A percentile compares a stretch with the other conserved stretches of the same genome.
phyloP scores from a whole-genome alignment of 2,113 vertebrate genomes.

The Laticauda laticaudata region DNA sequence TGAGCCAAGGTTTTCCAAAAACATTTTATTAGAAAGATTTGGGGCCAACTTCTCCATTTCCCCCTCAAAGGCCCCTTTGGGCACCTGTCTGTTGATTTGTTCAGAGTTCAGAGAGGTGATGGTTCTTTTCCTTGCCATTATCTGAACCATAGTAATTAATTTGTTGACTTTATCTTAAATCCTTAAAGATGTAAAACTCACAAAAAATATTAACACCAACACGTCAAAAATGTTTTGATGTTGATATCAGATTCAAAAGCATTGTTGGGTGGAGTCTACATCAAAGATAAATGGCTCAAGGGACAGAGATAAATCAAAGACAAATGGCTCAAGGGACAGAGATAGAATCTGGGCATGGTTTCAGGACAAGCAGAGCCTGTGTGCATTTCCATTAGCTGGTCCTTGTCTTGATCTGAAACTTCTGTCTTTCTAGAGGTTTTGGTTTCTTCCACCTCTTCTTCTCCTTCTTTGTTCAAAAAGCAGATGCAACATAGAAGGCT shows the following conservation, averaged over 20 bases:
- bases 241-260: neutral
- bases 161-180: neutral
- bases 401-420: neutral
- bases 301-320: neutral
- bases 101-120: neutral
- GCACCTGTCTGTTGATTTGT: neutral
- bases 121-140: neutral
- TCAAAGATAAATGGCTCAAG: neutral
- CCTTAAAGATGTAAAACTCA: neutral
- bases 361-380: neutral
- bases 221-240: neutral
- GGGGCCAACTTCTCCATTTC: neutral
- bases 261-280: neutral
- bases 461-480: neutral
- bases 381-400: neutral
- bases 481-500: neutral
- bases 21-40: no score
- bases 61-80: neutral
- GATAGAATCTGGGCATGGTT: neutral
- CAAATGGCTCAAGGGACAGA: neutral
- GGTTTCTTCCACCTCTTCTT: neutral
- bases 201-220: neutral
- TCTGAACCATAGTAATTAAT: neutral
- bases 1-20: no score
- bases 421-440: neutral